Percentiles rank a stretch among this genome's conserved stretches.
Evolutionary conservation across 2,888 invertebrate species (phyloP).

Genomic region (Melipona beecheii): DNA sequence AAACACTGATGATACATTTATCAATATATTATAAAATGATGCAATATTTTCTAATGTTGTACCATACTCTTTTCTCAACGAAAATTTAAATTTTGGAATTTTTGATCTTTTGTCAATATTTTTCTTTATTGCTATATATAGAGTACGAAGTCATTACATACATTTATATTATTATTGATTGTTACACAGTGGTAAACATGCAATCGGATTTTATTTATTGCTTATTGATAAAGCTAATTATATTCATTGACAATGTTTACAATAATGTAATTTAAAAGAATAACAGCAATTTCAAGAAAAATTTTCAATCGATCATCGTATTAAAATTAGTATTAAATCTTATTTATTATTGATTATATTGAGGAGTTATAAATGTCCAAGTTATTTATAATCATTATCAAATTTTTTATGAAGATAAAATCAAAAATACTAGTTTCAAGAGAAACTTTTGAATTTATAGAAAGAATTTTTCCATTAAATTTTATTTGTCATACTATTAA

Average conservation of each 20-base stretch:
- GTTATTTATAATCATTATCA: not conserved
- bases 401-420: not conserved
- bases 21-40: slow-evolving; percentile 40
- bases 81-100: not conserved
- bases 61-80: not conserved
- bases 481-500: not conserved
- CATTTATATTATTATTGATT: slow-evolving; percentile 32
- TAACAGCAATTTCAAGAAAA: slow-evolving; percentile 17
- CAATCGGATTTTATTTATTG: slow-evolving; percentile 40
- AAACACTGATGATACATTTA: slow-evolving; percentile 28
- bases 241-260: slow-evolving; percentile 1
- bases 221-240: slow-evolving; percentile 42
- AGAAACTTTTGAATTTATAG: not conserved
- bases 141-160: not conserved
- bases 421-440: not conserved
- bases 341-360: not conserved
- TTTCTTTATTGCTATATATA: not conserved
- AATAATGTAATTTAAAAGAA: slow-evolving; percentile 10
- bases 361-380: not conserved
- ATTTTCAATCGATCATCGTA: slow-evolving; percentile 12
- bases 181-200: slow-evolving; percentile 50
- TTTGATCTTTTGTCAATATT: not conserved
- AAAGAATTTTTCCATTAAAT: not conserved
- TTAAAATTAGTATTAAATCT: not conserved
- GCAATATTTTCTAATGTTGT: slow-evolving; percentile 51